These are phyloP conservation scores for Rhinoderma darwinii DNA, from an alignment of 2,113 vertebrate genomes.

Conservation along the genomic window DNA sequence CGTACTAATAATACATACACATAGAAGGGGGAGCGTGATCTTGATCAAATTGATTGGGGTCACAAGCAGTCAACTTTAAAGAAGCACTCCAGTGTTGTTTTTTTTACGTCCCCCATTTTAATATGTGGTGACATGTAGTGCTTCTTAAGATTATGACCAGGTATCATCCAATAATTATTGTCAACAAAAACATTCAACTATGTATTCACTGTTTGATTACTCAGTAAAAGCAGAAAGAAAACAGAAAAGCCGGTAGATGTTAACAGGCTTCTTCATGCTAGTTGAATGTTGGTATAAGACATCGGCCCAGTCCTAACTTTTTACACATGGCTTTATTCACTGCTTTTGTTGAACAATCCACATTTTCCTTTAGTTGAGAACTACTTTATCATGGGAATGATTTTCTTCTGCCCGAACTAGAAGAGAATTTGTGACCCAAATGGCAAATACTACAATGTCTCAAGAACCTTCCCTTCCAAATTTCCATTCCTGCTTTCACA, in stretches of 20 bases:
- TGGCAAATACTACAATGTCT: neutral
- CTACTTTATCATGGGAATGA: neutral
- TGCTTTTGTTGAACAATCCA: neutral
- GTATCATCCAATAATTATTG: neutral
- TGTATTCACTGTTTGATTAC: neutral
- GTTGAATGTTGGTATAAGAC: neutral
- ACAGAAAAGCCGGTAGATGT: no score
- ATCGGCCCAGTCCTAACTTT: neutral
- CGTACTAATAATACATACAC: neutral
- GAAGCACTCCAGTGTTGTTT: no score
- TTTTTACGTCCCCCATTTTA: no score
- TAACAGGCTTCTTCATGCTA: neutral
- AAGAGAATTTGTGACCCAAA: neutral
- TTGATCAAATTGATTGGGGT: neutral
- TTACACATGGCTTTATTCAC: neutral
- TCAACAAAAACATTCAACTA: neutral
- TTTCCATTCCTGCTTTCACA: no score
- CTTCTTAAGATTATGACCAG: no score
- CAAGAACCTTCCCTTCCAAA: neutral
- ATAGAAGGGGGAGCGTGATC: neutral
- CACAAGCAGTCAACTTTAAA: neutral
- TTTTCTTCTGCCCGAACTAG: neutral
- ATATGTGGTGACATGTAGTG: no score
- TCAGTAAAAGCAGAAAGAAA: neutral
- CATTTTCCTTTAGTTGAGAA: neutral